Conservation (phyloP, 2,797 vertebrate species). For the Sebastes matsubarae region DNA sequence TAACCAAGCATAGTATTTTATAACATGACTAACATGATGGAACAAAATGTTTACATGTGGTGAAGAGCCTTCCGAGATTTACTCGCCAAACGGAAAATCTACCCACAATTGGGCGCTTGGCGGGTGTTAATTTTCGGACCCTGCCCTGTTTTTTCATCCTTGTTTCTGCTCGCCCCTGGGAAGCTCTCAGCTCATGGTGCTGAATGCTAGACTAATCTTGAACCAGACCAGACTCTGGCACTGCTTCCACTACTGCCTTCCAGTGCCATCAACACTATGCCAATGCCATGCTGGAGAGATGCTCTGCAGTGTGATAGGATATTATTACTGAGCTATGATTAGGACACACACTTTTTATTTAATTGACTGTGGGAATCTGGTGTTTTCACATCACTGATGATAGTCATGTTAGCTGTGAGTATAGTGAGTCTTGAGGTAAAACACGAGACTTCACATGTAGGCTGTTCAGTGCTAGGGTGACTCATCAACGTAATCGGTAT, state of each 20-base stretch:
- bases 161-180: neutral
- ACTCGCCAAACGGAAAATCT: no score
- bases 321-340: neutral
- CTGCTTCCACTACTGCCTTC: constrained; percentile 5
- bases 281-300: neutral
- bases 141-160: neutral
- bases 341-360: neutral
- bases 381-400: neutral
- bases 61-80: no score
- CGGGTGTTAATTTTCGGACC: no score
- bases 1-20: neutral
- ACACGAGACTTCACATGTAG: neutral
- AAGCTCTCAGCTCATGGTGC: neutral
- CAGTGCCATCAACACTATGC: constrained; percentile 8
- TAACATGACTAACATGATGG: neutral
- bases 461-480: neutral
- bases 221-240: constrained; percentile 17
- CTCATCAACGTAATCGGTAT: neutral
- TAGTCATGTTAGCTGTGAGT: neutral
- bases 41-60: no score
- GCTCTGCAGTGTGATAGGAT: neutral
- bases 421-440: neutral
- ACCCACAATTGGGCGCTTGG: no score
- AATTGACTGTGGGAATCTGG: neutral
- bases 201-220: neutral